Base-by-base conservation (phyloP, 2,113 vertebrate species). In the Atractosteus spatula region DNA sequence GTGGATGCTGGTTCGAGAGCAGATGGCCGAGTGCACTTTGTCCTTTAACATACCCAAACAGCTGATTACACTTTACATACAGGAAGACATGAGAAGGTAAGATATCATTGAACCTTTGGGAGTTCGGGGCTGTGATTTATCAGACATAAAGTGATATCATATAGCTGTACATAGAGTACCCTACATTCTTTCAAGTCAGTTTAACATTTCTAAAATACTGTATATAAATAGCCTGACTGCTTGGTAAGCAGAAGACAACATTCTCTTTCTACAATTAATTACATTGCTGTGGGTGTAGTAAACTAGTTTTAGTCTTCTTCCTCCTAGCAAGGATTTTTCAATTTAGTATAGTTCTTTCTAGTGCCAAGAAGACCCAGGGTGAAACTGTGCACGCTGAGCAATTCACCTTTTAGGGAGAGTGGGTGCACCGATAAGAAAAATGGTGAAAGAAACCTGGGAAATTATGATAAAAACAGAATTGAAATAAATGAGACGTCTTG, bases 31-130 rank as follows among this genome's bases (percentile, higher is more conserved):
- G 83, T 97, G 95, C 51, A 92, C 91, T 0, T 89, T 98, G 82
- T 97, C 97, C 64, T 97, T 98, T 77, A 95, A 95, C 81, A 81
- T 99, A 85, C 97, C 97, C 77, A 98, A 94, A 84, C 95, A 99
- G 79, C 86, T 99, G 76, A 92, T 99, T 66, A 91, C 84, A 3
- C 93, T 98, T 61, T 96, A 95, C 83, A 94, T 99, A 76, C 95
- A 95, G 85, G 97, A 99, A 84, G 97, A 98, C 80, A 92, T 93
- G 89, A 92, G 88, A 84, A 94, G 96, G 97, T 98, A 90, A 90
- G 92, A 75, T 77, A 73, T 43, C 54, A 71, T 68, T 68, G 17
- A 11, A 54, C 41, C 61, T 70, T 16, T 5, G 10, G 47, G 47
- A 10, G 47, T 51, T 51, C 47, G 51, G 51, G 7, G 69, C 55